A percentile compares a stretch with the other conserved stretches of the same genome.
phyloP scores from a whole-genome alignment of 2,888 invertebrate species.

The Zelleria hepariella region DNA sequence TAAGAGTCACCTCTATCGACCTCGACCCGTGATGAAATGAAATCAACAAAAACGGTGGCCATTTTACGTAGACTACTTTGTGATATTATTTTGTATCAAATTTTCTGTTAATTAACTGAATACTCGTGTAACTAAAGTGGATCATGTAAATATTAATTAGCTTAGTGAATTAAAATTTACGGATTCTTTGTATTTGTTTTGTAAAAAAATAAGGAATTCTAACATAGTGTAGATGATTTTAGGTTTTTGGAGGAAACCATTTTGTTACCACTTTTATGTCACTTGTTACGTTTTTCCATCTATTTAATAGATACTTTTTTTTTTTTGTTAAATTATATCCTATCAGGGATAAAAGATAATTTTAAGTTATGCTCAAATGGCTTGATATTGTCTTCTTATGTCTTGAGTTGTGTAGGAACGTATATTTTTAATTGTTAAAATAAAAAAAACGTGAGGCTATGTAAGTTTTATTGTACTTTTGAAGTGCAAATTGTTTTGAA shows the following conservation, averaged over 20 bases:
- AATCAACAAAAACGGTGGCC: neutral
- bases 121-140: neutral
- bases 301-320: no score
- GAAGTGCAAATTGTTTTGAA: conserved; percentile 51
- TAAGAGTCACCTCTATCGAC: neutral
- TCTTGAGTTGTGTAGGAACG: neutral
- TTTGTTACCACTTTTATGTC: no score
- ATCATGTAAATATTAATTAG: neutral
- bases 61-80: neutral
- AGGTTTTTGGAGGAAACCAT: neutral
- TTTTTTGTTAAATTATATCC: neutral
- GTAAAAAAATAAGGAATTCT: conserved; percentile 9
- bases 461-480: conserved; percentile 53
- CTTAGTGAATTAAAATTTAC: neutral
- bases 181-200: conserved; percentile 9
- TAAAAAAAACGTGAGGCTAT: conserved; percentile 34
- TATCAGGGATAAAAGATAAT: no score
- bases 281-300: neutral
- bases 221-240: neutral
- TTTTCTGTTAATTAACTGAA: neutral
- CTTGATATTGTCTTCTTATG: no score
- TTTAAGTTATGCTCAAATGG: neutral
- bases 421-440: conserved; percentile 35
- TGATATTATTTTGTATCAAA: neutral
- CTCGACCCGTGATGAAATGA: neutral